phyloP scores from a whole-genome alignment of 1,140 invertebrate species.

The Lethocerus indicus region DNA sequence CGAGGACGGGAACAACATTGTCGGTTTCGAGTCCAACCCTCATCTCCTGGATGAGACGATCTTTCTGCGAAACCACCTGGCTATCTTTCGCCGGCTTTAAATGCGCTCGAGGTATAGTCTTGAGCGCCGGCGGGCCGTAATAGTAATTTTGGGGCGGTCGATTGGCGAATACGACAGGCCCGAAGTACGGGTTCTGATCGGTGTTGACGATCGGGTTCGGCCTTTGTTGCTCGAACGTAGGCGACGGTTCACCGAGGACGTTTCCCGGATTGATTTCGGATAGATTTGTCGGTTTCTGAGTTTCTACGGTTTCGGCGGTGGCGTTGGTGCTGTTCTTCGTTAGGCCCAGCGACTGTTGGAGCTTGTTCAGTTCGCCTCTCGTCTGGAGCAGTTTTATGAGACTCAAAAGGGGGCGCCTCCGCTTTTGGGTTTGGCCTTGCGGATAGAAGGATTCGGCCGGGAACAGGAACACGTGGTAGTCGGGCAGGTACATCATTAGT shows the following conservation, averaged over 20 bases:
- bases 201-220: too few relatives aligned
- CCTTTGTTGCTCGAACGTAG: too few relatives aligned
- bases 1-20: not conserved
- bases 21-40: not conserved
- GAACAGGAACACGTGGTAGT: slow-evolving; percentile 14
- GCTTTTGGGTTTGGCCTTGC: not conserved
- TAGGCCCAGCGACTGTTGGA: slow-evolving; percentile 1
- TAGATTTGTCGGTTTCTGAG: not conserved
- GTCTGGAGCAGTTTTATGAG: not conserved
- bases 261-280: not conserved
- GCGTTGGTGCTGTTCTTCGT: not conserved
- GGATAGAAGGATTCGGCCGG: slow-evolving; percentile 9
- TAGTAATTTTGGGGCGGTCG: too few relatives aligned
- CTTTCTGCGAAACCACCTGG: not conserved
- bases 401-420: not conserved
- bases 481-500: slow-evolving; percentile 15
- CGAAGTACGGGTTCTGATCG: too few relatives aligned
- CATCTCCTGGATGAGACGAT: not conserved
- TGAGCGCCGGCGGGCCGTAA: too few relatives aligned
- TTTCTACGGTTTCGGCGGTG: not conserved
- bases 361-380: slow-evolving; percentile 5
- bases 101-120: too few relatives aligned
- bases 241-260: too few relatives aligned
- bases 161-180: too few relatives aligned
- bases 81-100: not conserved